Percentiles rank a stretch among this genome's conserved stretches.
Evolutionary conservation across 2,113 vertebrate genomes (phyloP).

Genomic region (Antechinus flavipes): DNA sequence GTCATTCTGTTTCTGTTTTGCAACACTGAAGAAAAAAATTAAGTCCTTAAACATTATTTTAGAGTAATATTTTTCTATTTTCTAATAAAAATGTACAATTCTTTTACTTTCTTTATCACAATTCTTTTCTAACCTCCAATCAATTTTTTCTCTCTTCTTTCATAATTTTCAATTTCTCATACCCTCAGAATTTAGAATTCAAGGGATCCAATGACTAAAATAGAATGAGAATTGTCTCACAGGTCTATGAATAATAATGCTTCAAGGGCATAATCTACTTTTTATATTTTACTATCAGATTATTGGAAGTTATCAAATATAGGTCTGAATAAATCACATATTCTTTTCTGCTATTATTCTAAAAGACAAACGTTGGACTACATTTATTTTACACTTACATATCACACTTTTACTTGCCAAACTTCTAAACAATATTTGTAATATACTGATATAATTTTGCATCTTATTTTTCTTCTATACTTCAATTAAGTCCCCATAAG

Average conservation of each 20-base stretch:
- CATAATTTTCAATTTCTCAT: not conserved
- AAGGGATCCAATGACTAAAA: not conserved
- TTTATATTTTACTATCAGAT: not conserved
- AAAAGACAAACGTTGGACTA: not conserved
- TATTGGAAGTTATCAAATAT: not conserved
- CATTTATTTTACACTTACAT: not conserved
- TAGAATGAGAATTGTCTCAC: not conserved
- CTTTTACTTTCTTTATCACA: not conserved
- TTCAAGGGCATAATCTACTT: not conserved
- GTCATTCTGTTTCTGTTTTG: constrained; percentile 40
- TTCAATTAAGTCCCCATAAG: not conserved
- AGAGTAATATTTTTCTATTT: not conserved
- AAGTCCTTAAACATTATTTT: not conserved
- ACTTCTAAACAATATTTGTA: not conserved
- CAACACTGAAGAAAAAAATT: constrained; percentile 25
- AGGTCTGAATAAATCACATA: not conserved
- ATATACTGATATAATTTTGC: not conserved
- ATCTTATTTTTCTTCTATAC: not conserved
- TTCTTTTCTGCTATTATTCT: not conserved
- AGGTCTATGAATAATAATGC: not conserved
- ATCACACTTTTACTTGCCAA: not conserved
- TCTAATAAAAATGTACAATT: not conserved
- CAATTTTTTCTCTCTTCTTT: not conserved
- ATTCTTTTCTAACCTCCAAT: constrained; percentile 27
- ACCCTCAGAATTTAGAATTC: not conserved